phyloP scores from a whole-genome alignment of 2,113 vertebrate genomes.

The Chloropsis cyanopogon region DNA sequence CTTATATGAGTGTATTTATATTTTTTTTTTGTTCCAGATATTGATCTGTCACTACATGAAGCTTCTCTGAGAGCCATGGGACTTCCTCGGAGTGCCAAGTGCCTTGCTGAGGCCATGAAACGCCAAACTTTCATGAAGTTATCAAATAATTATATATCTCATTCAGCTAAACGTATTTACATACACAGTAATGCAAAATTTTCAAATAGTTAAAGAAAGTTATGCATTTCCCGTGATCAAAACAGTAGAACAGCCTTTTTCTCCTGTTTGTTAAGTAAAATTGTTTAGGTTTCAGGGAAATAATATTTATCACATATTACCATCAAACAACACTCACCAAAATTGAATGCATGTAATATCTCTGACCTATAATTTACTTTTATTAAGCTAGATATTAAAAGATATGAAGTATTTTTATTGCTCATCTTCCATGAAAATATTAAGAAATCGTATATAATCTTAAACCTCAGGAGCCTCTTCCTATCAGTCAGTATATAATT shows the following conservation, averaged over 20 bases:
- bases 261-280: slow-evolving; percentile 7
- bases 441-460: slow-evolving; percentile 37
- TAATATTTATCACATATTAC: slow-evolving; percentile 21
- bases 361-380: slow-evolving; percentile 34
- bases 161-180: slow-evolving; percentile 8
- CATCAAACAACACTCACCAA: not conserved
- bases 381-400: slow-evolving; percentile 7
- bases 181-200: not conserved
- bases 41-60: not conserved
- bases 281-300: slow-evolving; percentile 16
- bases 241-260: not conserved
- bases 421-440: slow-evolving; percentile 17
- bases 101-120: not conserved
- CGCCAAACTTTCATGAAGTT: not conserved
- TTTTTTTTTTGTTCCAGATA: not conserved
- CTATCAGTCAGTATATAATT: slow-evolving; percentile 25
- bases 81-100: not conserved
- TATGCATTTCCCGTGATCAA: not conserved
- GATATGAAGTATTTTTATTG: not conserved
- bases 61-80: not conserved
- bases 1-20: not conserved
- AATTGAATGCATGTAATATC: not conserved
- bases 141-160: not conserved
- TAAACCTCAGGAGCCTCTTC: slow-evolving; percentile 29
- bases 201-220: not conserved